Evolutionary conservation across 2,888 invertebrate genomes (phyloP), one percentile per base, ranked within the genome.

Genomic region (Meganola albula): DNA sequence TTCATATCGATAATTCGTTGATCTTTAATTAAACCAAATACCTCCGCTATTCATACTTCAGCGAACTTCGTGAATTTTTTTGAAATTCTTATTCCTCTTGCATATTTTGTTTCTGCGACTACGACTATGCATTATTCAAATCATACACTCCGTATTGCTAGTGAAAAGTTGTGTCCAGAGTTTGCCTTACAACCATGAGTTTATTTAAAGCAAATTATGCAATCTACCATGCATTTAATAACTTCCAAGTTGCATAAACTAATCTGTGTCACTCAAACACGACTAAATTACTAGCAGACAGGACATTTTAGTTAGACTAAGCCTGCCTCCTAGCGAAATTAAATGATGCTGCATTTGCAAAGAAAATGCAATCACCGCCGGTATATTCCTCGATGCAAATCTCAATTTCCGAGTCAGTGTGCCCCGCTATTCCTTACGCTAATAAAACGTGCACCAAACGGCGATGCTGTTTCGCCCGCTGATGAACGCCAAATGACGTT

Each of bases 401-500:
- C 76, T 70, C 74, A 75, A 80, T 84, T 83, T 83, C 76, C 75
- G 73, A 71, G 74, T 69, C 75, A 77, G 62, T 80, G 78, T 83
- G 73, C 77, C 74, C 73, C 76, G 82, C 80, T 68, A 85, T 85
- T 85, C 74, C 85, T 85, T 84, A 82, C 85, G 84, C 84, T 84
- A 84, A 85, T 85, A 84, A 83, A 83, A 83, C 82, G 70, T 77
- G 82, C 80, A 80, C 75, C 82, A 77, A 75, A 73, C 77, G 75
- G 75, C 74, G 77, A 77, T 78, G 84, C 82, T 82, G 80, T 83
- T 79, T 77, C 76, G 82, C 69, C 68, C 72, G 72, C 76, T 85
- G 85, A 85, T 85, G 85, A 85, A 79, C 82, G 80, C 72, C 77
- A 84, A 85, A 85, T 80, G 79, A 79, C 68, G 84, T 85, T 85